Evolutionary conservation across 2,888 invertebrate species (phyloP).

Genomic region (Cantharis rufa): DNA sequence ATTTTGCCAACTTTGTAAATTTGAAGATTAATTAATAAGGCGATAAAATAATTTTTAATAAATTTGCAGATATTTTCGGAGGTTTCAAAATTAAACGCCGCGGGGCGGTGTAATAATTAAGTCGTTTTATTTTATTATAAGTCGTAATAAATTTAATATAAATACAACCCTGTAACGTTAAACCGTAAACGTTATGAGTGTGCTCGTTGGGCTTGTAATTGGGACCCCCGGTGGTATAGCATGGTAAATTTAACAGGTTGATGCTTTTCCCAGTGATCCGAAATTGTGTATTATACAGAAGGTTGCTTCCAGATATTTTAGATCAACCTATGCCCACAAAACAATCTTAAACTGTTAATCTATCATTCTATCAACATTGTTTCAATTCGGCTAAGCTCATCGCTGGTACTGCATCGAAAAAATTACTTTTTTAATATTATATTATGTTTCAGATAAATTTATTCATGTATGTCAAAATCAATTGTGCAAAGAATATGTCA

Average conservation of each 20-base stretch:
- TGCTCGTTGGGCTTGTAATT: constrained; percentile 34
- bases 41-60: constrained; percentile 2
- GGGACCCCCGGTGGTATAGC: constrained; percentile 33
- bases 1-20: constrained; percentile 15
- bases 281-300: constrained; percentile 41
- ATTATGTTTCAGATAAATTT: background rate
- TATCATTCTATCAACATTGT: background rate
- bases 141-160: background rate
- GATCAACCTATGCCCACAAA: constrained; percentile 17
- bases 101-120: background rate
- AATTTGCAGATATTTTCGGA: background rate
- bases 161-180: constrained; percentile 5
- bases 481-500: background rate
- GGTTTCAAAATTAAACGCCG: background rate
- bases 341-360: constrained; percentile 4
- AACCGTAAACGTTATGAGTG: constrained; percentile 10
- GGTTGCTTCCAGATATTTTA: constrained; percentile 28
- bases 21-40: constrained; percentile 21
- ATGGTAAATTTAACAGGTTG: constrained; percentile 44
- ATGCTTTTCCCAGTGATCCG: constrained; percentile 41
- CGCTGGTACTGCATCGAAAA: background rate
- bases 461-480: background rate
- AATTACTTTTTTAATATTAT: background rate
- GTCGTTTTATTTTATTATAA: background rate
- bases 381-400: background rate